Conservation (phyloP, 2,888 invertebrate genomes). For the Eucera pruinosa region DNA sequence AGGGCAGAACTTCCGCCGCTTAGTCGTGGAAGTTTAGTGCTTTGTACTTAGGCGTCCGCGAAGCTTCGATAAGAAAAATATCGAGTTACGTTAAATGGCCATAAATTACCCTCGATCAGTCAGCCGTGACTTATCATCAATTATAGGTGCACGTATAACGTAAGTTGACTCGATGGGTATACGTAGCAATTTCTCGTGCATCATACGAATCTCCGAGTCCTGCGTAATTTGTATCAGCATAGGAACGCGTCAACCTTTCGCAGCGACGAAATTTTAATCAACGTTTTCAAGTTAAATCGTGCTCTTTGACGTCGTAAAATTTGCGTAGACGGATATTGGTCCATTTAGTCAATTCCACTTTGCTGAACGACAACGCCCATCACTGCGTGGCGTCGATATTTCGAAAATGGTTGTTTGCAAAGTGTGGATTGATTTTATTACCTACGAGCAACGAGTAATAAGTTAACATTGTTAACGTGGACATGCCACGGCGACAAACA, state of each 20-base stretch:
- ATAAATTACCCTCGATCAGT: conserved; percentile 45
- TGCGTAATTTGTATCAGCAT: conserved; percentile 11
- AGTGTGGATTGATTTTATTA: conserved; percentile 25
- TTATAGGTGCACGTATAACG: conserved; percentile 14
- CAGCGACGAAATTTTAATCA: conserved; percentile 24
- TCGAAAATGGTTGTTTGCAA: background rate
- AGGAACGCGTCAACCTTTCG: background rate
- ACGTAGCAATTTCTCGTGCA: conserved; percentile 46
- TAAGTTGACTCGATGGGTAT: conserved; percentile 19
- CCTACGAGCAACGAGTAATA: background rate
- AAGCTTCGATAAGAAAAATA: conserved; percentile 42
- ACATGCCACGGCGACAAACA: background rate
- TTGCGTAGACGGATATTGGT: background rate
- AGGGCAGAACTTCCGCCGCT: conserved; percentile 25
- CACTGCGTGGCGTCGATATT: conserved; percentile 6
- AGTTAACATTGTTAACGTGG: conserved; percentile 21
- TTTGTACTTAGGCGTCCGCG: conserved; percentile 8
- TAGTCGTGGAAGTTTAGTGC: background rate
- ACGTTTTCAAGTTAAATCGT: background rate
- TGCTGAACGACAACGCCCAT: too few species aligned
- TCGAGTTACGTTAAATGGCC: conserved; percentile 34
- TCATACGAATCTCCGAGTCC: background rate
- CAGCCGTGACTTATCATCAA: conserved; percentile 16
- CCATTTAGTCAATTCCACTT: conserved; percentile 5
- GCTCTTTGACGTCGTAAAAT: background rate